phyloP scores from a whole-genome alignment of 2,797 vertebrate species.

The Tachyglossus aculeatus region DNA sequence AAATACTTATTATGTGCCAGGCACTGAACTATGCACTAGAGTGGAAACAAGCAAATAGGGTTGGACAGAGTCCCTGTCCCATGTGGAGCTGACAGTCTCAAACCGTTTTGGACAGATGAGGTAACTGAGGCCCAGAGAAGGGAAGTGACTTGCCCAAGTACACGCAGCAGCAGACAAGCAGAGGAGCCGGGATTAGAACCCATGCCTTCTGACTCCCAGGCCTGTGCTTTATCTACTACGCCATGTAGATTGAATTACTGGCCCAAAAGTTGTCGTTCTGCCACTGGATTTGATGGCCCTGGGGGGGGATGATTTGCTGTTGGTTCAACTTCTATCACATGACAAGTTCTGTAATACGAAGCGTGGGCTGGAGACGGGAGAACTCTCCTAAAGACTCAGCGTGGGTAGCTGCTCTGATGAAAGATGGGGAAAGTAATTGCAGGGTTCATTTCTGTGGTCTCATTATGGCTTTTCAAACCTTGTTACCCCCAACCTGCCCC shows the following conservation, averaged over 20 bases:
- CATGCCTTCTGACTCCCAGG: neutral
- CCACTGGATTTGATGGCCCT: no score
- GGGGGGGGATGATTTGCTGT: neutral
- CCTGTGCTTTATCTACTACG: no score
- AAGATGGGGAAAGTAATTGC: constrained; percentile 63
- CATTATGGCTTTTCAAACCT: constrained; percentile 66
- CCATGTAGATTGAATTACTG: no score
- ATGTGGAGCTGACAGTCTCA: no score
- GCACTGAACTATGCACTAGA: no score
- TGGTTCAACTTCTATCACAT: neutral
- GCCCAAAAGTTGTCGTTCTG: no score
- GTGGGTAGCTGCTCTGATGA: constrained; percentile 58
- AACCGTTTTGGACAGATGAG: no score
- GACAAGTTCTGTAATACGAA: no score
- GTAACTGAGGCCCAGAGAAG: neutral
- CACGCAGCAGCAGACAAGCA: neutral
- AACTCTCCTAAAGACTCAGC: constrained; percentile 33
- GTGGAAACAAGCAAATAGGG: no score
- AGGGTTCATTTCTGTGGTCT: constrained; percentile 61
- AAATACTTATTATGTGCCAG: no score
- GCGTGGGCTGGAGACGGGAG: constrained; percentile 25
- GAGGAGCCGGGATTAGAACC: neutral
- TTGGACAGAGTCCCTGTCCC: no score
- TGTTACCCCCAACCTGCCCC: constrained; percentile 37
- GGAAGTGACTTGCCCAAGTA: neutral